Evolutionary conservation across 2,797 vertebrate species (phyloP).

Genomic region (Malacoctenus gilli): DNA sequence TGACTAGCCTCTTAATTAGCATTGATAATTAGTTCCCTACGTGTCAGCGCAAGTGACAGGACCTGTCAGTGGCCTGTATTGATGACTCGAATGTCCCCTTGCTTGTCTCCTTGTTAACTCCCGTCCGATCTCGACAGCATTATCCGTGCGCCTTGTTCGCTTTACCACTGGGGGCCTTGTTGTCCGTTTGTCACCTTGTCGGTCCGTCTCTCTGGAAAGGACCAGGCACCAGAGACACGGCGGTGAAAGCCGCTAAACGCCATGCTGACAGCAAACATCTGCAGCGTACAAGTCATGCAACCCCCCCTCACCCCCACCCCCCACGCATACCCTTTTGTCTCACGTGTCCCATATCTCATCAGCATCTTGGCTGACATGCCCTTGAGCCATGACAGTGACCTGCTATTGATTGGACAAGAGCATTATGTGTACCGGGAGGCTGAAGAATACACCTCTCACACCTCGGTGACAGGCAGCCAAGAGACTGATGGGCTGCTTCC

Average conservation of each 20-base stretch:
- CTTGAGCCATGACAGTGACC: constrained; percentile 82
- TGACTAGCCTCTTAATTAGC: constrained; percentile 91
- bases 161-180: constrained; percentile 80
- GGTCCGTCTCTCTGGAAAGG: constrained; percentile 73
- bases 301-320: constrained; percentile 40
- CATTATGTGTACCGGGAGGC: constrained; percentile 64
- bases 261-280: constrained; percentile 77
- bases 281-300: constrained; percentile 81
- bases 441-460: constrained; percentile 61
- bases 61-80: constrained; percentile 84
- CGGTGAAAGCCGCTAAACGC: constrained; percentile 70
- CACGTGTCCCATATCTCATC: constrained; percentile 67
- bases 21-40: constrained; percentile 93
- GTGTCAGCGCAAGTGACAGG: constrained; percentile 90
- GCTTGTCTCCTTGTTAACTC: constrained; percentile 83
- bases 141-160: constrained; percentile 72
- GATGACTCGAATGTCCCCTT: constrained; percentile 79
- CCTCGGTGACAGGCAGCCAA: constrained; percentile 39
- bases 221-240: constrained; percentile 54
- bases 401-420: constrained; percentile 76
- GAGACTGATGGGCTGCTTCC: constrained; percentile 35
- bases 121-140: constrained; percentile 65
- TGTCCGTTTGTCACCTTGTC: constrained; percentile 77
- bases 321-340: constrained; percentile 57
- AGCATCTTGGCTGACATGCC: constrained; percentile 67